phyloP scores from a whole-genome alignment of 2,113 vertebrate species.

The Gadus macrocephalus region DNA sequence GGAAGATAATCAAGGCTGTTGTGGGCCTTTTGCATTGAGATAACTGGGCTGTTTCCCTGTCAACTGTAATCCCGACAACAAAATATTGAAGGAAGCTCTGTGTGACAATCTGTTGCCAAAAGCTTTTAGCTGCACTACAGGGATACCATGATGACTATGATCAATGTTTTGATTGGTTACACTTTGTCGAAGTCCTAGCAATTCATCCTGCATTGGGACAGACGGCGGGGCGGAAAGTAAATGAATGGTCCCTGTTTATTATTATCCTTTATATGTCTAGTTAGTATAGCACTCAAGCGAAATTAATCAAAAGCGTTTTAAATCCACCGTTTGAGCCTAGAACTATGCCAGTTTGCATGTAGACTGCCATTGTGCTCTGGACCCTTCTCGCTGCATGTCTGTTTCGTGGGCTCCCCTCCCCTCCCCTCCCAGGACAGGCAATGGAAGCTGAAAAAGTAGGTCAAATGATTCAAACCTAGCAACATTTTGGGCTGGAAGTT shows the following conservation, averaged over 20 bases:
- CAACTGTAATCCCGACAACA: conserved; percentile 8
- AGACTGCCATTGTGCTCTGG: conserved; percentile 28
- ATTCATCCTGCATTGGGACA: neutral
- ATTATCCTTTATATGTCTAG: neutral
- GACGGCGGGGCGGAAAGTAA: neutral
- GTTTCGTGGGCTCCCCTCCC: conserved; percentile 51
- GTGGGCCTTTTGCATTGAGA: conserved; percentile 39
- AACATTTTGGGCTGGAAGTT: conserved; percentile 25
- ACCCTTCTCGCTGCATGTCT: conserved; percentile 50
- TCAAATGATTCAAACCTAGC: conserved; percentile 63
- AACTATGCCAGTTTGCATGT: conserved; percentile 38
- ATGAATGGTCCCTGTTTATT: neutral
- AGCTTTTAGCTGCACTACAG: conserved; percentile 7
- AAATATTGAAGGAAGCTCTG: conserved; percentile 1
- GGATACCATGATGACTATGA: neutral
- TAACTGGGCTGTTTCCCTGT: conserved; percentile 39
- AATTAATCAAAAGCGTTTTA: conserved; percentile 12
- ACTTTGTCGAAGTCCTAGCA: conserved; percentile 1
- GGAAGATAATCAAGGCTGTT: too few species aligned
- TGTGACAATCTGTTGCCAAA: conserved; percentile 28
- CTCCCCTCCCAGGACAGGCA: conserved; percentile 38
- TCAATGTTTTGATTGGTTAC: conserved; percentile 4
- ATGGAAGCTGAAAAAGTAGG: conserved; percentile 65
- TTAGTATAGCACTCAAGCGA: conserved; percentile 6
- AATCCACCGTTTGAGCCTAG: conserved; percentile 10